Evolutionary conservation across 2,797 vertebrate genomes (phyloP), one percentile per base, ranked within the genome.

Genomic region (Gymnocypris eckloni): DNA sequence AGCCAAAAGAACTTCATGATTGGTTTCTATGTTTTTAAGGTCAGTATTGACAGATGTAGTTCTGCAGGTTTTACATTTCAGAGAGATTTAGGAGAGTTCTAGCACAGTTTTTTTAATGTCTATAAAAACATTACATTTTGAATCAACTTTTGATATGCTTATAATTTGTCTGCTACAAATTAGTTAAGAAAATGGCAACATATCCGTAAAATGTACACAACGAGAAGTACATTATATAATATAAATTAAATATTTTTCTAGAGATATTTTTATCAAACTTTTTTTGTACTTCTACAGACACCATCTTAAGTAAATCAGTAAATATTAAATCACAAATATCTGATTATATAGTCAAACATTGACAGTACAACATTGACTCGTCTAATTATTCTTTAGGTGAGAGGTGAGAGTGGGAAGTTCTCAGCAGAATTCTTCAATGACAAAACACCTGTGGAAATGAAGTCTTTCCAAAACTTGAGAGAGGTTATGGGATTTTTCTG

Each of bases 381-480:
- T 79, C 52, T 28, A 25, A 80, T 48, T 66, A 22, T 64, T 39
- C 52, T 15, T 0, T 86, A 95, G 94, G 69, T 89, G 70, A 88
- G 80, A 64, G 2, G 2, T 0, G n/a, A 73, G 1, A 90, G 0
- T 0, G 92, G 92, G 50, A 95, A 91, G 84, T 92, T 95, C 39
- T 90, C 93, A 2, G 80, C 88, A 1, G 5, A 83, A 0, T 95
- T 95, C 89, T 95, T 95, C 90, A 85, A 0, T 2, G 59, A 0
- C 39, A 54, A 83, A 0, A 0, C 0, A 8, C 88, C 89, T 0
- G 87, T 92, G 0, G 88, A 22, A 11, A 83, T 83, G 78, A 89
- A 87, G 71, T 54, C 8, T 25, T 91, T 56, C 41, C 3, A 87
- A 1, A 87, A 92, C 0, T 43, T 86, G 0, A 92, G 94, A 2